These are phyloP conservation scores for Rutilus rutilus DNA, from an alignment of 2,113 vertebrate species.

Conservation along the genomic window DNA sequence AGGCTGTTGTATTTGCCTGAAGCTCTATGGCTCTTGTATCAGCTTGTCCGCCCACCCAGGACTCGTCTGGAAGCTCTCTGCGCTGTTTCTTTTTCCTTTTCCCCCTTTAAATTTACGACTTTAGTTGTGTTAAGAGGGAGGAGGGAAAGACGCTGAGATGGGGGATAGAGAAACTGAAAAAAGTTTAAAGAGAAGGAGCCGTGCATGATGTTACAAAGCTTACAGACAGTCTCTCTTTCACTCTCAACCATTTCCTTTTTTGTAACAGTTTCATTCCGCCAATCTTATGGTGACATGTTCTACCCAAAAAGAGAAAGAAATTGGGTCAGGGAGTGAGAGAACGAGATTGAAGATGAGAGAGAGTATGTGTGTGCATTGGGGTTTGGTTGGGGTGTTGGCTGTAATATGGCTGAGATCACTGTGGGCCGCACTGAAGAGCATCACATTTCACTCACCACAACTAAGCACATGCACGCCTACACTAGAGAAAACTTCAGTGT, in stretches of 20 bases:
- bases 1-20: not conserved
- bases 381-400: slow-evolving; percentile 52
- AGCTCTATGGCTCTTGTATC: slow-evolving; percentile 25
- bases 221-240: not conserved
- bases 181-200: not conserved
- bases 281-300: not conserved
- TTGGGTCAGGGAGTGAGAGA: slow-evolving; percentile 44
- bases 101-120: slow-evolving; percentile 1
- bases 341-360: slow-evolving; percentile 32
- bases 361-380: slow-evolving; percentile 40
- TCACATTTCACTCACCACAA: slow-evolving; percentile 39
- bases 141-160: slow-evolving; percentile 1
- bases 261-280: not conserved
- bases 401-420: slow-evolving; percentile 30
- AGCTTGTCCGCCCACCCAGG: slow-evolving; percentile 34
- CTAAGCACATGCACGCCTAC: not conserved
- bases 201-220: not conserved
- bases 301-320: slow-evolving; percentile 37
- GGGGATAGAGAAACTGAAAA: slow-evolving; percentile 8
- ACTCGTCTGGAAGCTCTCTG: slow-evolving; percentile 22
- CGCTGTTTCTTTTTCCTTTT: slow-evolving; percentile 19
- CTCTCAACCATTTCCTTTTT: slow-evolving; percentile 1
- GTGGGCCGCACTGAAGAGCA: not conserved
- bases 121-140: slow-evolving; percentile 23
- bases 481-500: not conserved